phyloP scores from a whole-genome alignment of 2,888 invertebrate genomes.

The Chaetoderma sp. region DNA sequence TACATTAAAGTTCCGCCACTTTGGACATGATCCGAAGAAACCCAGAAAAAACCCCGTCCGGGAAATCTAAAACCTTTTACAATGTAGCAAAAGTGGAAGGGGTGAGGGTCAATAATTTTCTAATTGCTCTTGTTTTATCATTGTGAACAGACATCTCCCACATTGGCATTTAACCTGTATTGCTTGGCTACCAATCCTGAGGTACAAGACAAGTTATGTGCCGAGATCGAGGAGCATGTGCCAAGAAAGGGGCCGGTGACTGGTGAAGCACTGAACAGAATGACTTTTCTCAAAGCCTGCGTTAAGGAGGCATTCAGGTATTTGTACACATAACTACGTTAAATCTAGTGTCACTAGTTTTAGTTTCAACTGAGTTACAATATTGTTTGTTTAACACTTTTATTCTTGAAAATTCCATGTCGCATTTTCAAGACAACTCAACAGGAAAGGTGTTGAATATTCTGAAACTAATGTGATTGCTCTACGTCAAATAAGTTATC shows the following conservation, averaged over 20 bases:
- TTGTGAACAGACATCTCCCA: conserved; percentile 55
- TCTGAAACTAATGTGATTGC: too few species aligned
- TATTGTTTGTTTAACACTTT: too few species aligned
- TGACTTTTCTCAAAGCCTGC: conserved; percentile 81
- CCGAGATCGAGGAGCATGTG: conserved; percentile 73
- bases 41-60: background rate
- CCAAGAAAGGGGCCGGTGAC: conserved; percentile 68
- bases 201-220: conserved; percentile 78
- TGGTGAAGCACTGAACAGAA: conserved; percentile 74
- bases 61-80: too few species aligned
- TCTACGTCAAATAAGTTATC: too few species aligned
- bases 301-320: conserved; percentile 79
- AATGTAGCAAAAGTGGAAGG: too few species aligned
- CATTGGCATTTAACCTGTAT: conserved; percentile 73
- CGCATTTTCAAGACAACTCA: too few species aligned
- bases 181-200: conserved; percentile 80
- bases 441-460: too few species aligned
- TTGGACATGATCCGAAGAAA: background rate
- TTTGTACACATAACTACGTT: background rate
- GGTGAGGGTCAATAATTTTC: background rate
- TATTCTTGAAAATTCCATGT: too few species aligned
- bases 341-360: background rate
- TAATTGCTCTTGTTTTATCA: background rate
- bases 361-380: too few species aligned
- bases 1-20: background rate